phyloP scores from a whole-genome alignment of 1,140 invertebrate genomes.

The Radopholus similis region DNA sequence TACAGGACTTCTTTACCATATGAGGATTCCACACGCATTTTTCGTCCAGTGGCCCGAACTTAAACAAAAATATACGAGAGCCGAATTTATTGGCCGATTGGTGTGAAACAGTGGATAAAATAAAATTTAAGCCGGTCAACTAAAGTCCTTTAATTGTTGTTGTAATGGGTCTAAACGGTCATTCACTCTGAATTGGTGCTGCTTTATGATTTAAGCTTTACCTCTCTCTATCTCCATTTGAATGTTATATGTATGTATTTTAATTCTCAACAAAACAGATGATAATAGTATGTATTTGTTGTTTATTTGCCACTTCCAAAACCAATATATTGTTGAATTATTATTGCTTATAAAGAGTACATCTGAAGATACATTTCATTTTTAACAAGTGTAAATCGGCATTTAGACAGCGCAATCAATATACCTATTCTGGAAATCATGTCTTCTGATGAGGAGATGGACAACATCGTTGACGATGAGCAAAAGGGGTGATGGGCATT shows the following conservation, averaged over 20 bases:
- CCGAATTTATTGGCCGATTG: slow-evolving; percentile 38
- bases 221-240: not conserved
- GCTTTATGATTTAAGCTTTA: not conserved
- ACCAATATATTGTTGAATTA: no score
- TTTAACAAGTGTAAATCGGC: no score
- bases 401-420: no score
- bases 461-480: no score
- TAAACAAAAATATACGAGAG: slow-evolving; percentile 65
- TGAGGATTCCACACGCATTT: slow-evolving; percentile 73
- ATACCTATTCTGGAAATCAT: no score
- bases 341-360: no score
- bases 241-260: not conserved
- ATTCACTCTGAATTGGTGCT: no score
- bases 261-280: not conserved
- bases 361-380: no score
- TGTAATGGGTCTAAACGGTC: not conserved
- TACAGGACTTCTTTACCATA: slow-evolving; percentile 72
- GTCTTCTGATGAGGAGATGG: no score
- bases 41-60: slow-evolving; percentile 84
- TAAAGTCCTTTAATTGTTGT: not conserved
- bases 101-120: not conserved
- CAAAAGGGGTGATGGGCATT: no score
- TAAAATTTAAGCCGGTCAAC: not conserved
- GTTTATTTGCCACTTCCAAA: no score
- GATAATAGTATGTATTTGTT: no score